phyloP scores from a whole-genome alignment of 2,888 invertebrate genomes.

The Papilio demoleus region DNA sequence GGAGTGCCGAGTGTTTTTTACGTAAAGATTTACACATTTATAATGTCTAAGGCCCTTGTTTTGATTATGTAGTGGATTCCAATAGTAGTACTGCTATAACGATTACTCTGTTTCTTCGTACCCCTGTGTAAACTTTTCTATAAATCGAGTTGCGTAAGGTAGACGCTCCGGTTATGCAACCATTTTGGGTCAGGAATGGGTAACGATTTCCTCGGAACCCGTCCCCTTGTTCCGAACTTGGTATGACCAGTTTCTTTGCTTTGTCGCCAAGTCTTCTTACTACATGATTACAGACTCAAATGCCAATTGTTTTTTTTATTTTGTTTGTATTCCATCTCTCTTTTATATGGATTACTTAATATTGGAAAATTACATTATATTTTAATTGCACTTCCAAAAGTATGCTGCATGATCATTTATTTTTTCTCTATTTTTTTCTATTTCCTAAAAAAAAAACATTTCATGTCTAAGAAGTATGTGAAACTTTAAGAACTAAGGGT shows the following conservation, averaged over 20 bases:
- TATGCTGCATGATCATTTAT: too few relatives aligned
- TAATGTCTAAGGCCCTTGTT: too few relatives aligned
- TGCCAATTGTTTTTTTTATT: background rate
- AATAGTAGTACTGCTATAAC: background rate
- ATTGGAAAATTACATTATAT: too few relatives aligned
- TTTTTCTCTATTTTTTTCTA: too few relatives aligned
- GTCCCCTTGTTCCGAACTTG: slow-evolving; percentile 21
- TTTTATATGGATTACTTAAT: background rate
- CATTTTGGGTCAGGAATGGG: slow-evolving; percentile 63
- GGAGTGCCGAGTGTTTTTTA: too few relatives aligned
- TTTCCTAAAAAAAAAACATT: too few relatives aligned
- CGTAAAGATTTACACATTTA: too few relatives aligned
- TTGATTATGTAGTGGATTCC: background rate
- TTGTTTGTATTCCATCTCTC: background rate
- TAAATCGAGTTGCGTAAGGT: slow-evolving; percentile 63
- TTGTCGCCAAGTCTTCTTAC: slow-evolving; percentile 13
- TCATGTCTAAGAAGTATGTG: too few relatives aligned
- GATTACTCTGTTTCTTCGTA: background rate
- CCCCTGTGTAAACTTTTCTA: background rate
- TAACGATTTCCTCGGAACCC: slow-evolving; percentile 56
- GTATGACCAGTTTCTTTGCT: slow-evolving; percentile 18
- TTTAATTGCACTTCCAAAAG: too few relatives aligned
- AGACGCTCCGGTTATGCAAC: slow-evolving; percentile 62
- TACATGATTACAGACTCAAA: background rate
- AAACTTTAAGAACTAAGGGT: too few relatives aligned